Conservation (phyloP, 2,888 invertebrate species). For the Orthosia cruda region DNA sequence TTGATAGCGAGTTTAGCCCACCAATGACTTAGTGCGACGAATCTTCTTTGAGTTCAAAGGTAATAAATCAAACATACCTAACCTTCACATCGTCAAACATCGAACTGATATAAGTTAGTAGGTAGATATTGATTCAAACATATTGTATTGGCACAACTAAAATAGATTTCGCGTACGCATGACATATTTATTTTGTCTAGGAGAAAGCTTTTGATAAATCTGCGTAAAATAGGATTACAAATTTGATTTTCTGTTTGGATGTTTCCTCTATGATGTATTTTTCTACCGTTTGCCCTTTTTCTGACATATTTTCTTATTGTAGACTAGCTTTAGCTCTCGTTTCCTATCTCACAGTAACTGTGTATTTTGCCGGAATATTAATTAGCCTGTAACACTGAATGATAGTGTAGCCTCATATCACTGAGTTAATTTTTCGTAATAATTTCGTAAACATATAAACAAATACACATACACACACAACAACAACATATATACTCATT, state of each 20-base stretch:
- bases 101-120: neutral
- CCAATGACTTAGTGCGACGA: neutral
- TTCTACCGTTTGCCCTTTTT: neutral
- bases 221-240: conserved; percentile 40
- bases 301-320: neutral
- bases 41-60: neutral
- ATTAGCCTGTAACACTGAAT: too few relatives aligned
- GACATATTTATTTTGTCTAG: conserved; percentile 30
- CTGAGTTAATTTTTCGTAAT: too few relatives aligned
- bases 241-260: conserved; percentile 14
- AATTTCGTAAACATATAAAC: too few relatives aligned
- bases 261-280: conserved; percentile 30
- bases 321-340: neutral
- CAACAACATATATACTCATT: too few relatives aligned
- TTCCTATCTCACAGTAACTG: too few relatives aligned
- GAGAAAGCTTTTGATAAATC: conserved; percentile 31
- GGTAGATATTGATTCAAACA: conserved; percentile 33
- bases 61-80: neutral
- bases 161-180: conserved; percentile 26
- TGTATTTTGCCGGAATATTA: too few relatives aligned
- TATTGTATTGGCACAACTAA: conserved; percentile 32
- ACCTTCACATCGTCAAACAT: too few relatives aligned
- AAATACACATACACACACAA: too few relatives aligned
- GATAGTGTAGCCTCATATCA: too few relatives aligned
- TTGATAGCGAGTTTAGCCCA: too few relatives aligned